These are phyloP conservation scores for Falcaria lacertinaria DNA, from an alignment of 2,888 invertebrate genomes.

Conservation along the genomic window DNA sequence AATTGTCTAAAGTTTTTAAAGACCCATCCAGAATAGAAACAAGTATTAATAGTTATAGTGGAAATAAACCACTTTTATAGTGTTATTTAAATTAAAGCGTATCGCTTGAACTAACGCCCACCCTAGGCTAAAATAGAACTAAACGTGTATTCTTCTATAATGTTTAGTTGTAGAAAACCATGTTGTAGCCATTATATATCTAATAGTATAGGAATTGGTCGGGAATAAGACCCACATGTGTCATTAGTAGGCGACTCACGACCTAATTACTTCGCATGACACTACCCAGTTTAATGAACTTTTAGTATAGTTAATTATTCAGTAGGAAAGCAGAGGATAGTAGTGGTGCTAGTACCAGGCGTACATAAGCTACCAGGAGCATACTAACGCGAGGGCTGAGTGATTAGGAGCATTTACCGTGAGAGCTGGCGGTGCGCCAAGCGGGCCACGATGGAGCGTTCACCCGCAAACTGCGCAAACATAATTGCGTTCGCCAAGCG, in stretches of 20 bases:
- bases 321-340: constrained; percentile 25
- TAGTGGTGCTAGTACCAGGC: constrained; percentile 60
- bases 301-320: constrained; percentile 13
- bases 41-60: too few species aligned
- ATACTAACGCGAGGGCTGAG: constrained; percentile 60
- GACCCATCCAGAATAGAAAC: too few species aligned
- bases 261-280: constrained; percentile 6
- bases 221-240: constrained; percentile 1
- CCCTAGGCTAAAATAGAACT: too few species aligned
- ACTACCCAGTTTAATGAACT: constrained; percentile 26
- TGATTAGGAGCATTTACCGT: constrained; percentile 74
- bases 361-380: constrained; percentile 65
- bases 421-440: constrained; percentile 73
- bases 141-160: neutral
- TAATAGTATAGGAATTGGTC: neutral
- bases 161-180: neutral
- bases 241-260: constrained; percentile 3
- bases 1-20: too few species aligned
- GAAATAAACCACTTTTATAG: too few species aligned
- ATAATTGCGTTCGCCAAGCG: constrained; percentile 34
- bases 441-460: constrained; percentile 72
- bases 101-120: too few species aligned
- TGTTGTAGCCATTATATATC: neutral
- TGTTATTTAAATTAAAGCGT: too few species aligned
- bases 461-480: constrained; percentile 57